Evolutionary conservation across 2,888 invertebrate genomes (phyloP), one percentile per base, ranked within the genome.

Genomic region (Cremastinae sp.): DNA sequence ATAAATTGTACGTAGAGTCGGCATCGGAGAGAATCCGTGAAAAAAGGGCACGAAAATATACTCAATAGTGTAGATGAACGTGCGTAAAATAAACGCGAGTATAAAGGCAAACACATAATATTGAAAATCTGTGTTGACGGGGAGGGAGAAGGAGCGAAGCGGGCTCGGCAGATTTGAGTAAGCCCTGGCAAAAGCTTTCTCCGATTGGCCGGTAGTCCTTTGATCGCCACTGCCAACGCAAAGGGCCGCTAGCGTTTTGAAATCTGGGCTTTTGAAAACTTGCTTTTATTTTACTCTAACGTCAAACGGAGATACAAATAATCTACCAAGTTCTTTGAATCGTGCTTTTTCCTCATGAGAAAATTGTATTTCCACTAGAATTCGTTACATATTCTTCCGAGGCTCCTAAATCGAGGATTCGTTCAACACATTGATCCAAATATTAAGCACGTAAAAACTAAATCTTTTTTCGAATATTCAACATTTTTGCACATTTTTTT

Each of bases 121-220:
- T 72, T 66, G 61, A 75, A 59, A 75, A 75, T 47, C 76, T 76
- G 59, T 69, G 69, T 28, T 64, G 45, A 58, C 41, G 59, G 28
- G 22, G 53, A 2, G 28, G 28, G 28, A 28, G 28, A 28, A 28
- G 5, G 28, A 28, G 70, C 41, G 61, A 36, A 41, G n/a, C 38
- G 36, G 59, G 59, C 64, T 22, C 54, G 9, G 51, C 7, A 12
- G 59, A 76, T 56, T 76, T 22, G 76, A 53, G 72, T 53, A 72
- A 72, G 73, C 76, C 45, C 53, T 66, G 76, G 66, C 62, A 61
- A 73, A 68, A 78, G 80, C 77, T 80, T 75, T 78, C 74, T 74
- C 71, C 61, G 78, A 80, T 79, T 80, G 78, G 73, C 66, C 71
- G 51, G 41, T 16, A 49, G 74, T 66, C 75, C 77, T 79, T 79